Evolutionary conservation across 2,797 vertebrate genomes (phyloP).

Genomic region (Eremophila alpestris): DNA sequence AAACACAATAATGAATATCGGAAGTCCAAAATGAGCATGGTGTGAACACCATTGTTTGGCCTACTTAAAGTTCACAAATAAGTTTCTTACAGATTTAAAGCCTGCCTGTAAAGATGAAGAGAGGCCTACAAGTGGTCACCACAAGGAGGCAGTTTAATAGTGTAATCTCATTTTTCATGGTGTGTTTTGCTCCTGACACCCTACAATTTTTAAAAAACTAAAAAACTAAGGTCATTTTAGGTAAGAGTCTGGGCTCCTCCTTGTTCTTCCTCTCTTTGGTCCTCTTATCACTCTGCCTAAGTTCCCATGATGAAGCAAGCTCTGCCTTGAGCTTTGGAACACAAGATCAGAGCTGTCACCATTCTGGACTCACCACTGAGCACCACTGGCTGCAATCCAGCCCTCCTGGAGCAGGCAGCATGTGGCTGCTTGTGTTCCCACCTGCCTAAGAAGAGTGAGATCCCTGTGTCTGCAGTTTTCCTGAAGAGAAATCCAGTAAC

Average conservation of each 20-base stretch:
- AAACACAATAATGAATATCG: background rate
- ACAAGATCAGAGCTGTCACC: background rate
- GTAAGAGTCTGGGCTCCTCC: background rate
- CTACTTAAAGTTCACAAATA: background rate
- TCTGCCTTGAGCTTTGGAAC: background rate
- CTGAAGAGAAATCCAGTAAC: background rate
- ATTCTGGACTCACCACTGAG: background rate
- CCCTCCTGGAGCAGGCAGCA: background rate
- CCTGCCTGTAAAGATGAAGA: background rate
- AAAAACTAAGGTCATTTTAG: background rate
- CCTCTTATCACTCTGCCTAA: background rate
- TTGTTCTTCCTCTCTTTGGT: background rate
- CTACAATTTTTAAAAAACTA: background rate
- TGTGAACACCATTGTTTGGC: background rate
- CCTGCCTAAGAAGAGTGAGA: background rate
- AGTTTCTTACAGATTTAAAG: background rate
- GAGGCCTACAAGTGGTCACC: background rate
- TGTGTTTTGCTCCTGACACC: background rate
- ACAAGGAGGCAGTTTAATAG: background rate
- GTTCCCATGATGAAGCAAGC: background rate
- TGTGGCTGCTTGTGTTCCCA: background rate
- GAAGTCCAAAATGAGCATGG: background rate
- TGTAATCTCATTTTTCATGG: background rate
- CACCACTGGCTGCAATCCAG: background rate
- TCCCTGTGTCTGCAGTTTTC: background rate